phyloP scores from a whole-genome alignment of 2,113 vertebrate species.

The Tachuris rubrigastra region DNA sequence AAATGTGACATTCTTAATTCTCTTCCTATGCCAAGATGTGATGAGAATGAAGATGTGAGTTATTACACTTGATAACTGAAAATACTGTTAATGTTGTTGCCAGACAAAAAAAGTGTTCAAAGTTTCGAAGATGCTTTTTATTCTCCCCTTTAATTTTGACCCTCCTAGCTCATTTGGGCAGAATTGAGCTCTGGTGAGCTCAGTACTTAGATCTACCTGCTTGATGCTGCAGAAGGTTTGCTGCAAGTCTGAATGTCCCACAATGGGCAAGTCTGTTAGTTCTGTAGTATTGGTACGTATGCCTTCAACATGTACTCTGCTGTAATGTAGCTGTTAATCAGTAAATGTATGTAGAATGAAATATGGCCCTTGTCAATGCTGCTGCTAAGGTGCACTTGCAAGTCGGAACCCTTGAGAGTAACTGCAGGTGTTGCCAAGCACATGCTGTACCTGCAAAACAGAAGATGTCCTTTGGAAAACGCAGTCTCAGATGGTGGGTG shows the following conservation, averaged over 20 bases:
- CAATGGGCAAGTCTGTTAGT: not conserved
- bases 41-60: not conserved
- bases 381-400: not conserved
- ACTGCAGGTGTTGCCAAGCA: not conserved
- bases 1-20: not conserved
- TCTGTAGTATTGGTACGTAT: not conserved
- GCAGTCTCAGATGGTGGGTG: not conserved
- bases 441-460: not conserved
- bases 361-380: not conserved
- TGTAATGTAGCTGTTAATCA: not conserved
- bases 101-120: not conserved
- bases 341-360: not conserved
- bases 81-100: not conserved
- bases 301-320: not conserved
- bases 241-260: not conserved
- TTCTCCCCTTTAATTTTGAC: not conserved
- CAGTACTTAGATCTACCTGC: not conserved
- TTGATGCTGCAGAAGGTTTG: not conserved
- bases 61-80: not conserved
- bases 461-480: not conserved
- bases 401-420: not conserved
- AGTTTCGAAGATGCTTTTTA: not conserved
- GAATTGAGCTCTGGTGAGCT: not conserved
- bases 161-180: not conserved
- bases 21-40: not conserved